phyloP scores from a whole-genome alignment of 1,140 invertebrate species.

The Pseudomyrmex sp. region DNA sequence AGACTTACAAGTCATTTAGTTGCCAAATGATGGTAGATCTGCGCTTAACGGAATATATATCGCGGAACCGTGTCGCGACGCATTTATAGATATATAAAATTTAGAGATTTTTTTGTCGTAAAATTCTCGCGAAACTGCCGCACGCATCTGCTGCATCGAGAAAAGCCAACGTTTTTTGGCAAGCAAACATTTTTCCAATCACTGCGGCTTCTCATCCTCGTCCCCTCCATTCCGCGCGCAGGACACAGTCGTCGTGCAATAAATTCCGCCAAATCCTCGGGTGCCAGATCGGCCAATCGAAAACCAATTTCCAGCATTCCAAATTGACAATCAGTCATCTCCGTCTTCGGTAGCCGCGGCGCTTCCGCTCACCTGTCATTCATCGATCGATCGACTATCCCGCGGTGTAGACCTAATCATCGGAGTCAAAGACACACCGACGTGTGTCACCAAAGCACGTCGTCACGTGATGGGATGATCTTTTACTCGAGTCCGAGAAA shows the following conservation, averaged over 20 bases:
- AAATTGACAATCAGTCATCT: conserved; percentile 25
- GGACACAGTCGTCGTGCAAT: conserved; percentile 21
- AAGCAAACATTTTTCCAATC: conserved; percentile 31
- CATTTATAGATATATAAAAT: not conserved
- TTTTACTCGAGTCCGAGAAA: conserved; percentile 41
- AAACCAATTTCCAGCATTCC: conserved; percentile 40
- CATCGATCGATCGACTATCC: not conserved
- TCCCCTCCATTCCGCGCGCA: too few relatives aligned
- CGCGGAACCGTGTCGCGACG: not conserved
- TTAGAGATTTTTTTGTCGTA: too few relatives aligned
- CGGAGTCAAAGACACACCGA: not conserved
- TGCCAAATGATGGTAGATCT: conserved; percentile 28
- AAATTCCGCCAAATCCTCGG: conserved; percentile 45
- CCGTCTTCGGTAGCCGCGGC: conserved; percentile 11
- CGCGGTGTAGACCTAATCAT: not conserved
- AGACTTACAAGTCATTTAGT: conserved; percentile 37
- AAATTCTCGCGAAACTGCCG: not conserved
- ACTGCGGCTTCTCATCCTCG: not conserved
- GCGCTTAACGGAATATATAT: not conserved
- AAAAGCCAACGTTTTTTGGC: conserved; percentile 1
- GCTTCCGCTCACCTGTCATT: conserved; percentile 15
- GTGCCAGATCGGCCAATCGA: conserved; percentile 28
- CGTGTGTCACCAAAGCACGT: conserved; percentile 1
- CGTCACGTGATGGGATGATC: conserved; percentile 27
- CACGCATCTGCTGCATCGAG: not conserved